Percentiles rank a stretch among this genome's conserved stretches.
These are phyloP conservation scores for Diploptera punctata DNA, from an alignment of 2,888 invertebrate species.

Conservation along the genomic window DNA sequence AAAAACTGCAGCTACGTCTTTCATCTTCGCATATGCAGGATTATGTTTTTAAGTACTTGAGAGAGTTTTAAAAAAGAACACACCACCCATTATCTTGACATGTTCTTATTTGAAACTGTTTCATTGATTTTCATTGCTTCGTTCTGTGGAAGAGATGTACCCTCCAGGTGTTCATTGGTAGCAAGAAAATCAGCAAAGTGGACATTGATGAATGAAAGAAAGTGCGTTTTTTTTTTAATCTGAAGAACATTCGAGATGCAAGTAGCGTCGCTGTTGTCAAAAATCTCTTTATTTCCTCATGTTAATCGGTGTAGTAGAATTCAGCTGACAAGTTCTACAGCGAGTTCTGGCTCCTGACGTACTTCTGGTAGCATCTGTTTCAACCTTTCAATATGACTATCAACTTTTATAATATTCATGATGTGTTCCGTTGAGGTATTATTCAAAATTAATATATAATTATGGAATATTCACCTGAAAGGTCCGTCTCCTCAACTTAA, in stretches of 20 bases:
- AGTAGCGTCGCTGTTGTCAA: neutral
- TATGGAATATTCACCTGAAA: too few relatives aligned
- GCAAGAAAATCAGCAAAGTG: neutral
- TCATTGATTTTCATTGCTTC: neutral
- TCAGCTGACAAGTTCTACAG: neutral
- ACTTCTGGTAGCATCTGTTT: neutral
- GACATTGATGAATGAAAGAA: neutral
- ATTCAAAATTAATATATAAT: too few relatives aligned
- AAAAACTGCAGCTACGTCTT: too few relatives aligned
- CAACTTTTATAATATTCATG: too few relatives aligned
- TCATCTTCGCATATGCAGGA: neutral
- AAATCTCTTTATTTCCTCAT: neutral
- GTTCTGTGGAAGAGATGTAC: neutral
- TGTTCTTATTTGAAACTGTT: too few relatives aligned
- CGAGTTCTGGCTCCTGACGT: neutral
- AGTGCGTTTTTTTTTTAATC: neutral
- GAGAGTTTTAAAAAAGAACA: too few relatives aligned
- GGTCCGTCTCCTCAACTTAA: too few relatives aligned
- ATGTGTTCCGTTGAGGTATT: too few relatives aligned
- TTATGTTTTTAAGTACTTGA: too few relatives aligned
- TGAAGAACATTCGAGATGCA: neutral
- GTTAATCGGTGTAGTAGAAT: neutral
- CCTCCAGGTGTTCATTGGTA: neutral
- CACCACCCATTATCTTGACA: too few relatives aligned
- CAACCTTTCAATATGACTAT: neutral